phyloP scores from a whole-genome alignment of 2,113 vertebrate genomes.

The Hylia prasina region DNA sequence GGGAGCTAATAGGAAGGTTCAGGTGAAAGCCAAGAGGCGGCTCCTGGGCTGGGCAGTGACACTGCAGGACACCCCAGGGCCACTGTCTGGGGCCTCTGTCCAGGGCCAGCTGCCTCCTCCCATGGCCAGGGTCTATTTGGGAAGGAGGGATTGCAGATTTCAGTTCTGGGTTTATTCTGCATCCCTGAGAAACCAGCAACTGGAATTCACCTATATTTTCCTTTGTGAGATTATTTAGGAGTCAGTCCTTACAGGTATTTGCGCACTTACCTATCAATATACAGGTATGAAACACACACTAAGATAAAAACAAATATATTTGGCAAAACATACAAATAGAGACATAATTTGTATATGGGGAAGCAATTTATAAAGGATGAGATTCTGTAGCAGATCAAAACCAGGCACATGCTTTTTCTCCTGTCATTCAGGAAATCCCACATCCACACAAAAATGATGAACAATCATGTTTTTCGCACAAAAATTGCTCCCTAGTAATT shows the following conservation, averaged over 20 bases:
- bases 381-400: not conserved
- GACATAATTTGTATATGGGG: not conserved
- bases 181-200: not conserved
- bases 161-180: not conserved
- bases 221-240: not conserved
- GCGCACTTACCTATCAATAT: not conserved
- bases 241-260: not conserved
- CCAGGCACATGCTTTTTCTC: not conserved
- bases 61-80: not conserved
- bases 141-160: not conserved
- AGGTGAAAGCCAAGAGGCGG: conserved; percentile 40
- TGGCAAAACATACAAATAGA: conserved; percentile 4
- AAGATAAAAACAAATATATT: not conserved
- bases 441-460: not conserved
- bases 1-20: conserved; percentile 45
- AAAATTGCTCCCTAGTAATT: not conserved
- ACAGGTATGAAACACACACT: not conserved
- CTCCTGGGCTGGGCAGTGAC: conserved; percentile 6
- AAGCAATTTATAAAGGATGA: not conserved
- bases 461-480: not conserved
- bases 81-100: not conserved
- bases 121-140: rapidly evolving
- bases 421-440: not conserved
- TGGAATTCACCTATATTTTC: not conserved
- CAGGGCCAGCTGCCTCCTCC: not conserved